phyloP scores from a whole-genome alignment of 2,797 vertebrate genomes.

The Cossypha polioptera region DNA sequence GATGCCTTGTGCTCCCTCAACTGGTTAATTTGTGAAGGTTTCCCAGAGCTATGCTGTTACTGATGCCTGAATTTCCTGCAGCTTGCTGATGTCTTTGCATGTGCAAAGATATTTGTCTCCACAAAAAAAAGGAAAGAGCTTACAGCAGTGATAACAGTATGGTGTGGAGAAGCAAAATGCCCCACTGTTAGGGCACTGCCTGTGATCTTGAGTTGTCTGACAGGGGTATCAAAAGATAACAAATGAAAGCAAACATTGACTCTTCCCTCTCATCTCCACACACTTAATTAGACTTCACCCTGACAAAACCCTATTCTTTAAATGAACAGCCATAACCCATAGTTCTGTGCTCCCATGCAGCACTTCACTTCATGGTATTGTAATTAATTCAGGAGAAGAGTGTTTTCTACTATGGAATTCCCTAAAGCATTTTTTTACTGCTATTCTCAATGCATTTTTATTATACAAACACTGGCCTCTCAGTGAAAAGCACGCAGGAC shows the following conservation, averaged over 20 bases:
- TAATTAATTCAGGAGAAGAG: neutral
- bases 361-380: neutral
- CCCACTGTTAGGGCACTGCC: neutral
- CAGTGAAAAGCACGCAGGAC: neutral
- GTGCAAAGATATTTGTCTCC: neutral
- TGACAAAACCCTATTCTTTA: neutral
- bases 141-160: fast-evolving
- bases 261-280: neutral
- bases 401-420: neutral
- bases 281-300: neutral
- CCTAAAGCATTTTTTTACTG: neutral
- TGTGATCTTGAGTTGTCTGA: neutral
- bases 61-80: neutral
- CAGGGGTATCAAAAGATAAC: neutral
- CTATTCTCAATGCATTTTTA: neutral
- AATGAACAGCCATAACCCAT: neutral
- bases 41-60: neutral
- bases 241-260: neutral
- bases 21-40: constrained; percentile 6
- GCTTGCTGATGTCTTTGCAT: neutral
- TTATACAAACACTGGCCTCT: neutral
- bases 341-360: neutral
- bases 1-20: constrained; percentile 37
- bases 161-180: neutral
- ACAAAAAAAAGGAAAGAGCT: neutral